phyloP scores from a whole-genome alignment of 2,888 invertebrate genomes.

The Agrochola lychnidis region DNA sequence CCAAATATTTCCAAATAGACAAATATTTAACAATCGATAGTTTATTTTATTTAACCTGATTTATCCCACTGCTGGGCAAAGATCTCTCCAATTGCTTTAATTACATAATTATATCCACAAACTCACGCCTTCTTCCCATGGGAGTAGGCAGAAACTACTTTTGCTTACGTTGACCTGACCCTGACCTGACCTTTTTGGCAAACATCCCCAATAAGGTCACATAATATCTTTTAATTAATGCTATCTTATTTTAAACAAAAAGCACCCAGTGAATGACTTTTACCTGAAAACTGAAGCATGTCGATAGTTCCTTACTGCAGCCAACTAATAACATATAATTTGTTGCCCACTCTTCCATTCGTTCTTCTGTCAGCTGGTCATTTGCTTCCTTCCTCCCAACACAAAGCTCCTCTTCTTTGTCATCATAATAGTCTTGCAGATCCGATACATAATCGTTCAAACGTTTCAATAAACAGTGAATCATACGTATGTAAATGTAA shows the following conservation, averaged over 20 bases:
- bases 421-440: not conserved
- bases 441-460: conserved; percentile 18
- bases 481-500: conserved; percentile 11
- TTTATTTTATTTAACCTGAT: no score
- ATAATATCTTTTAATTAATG: no score
- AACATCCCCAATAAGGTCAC: not conserved
- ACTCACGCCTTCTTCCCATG: no score
- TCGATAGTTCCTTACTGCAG: conserved; percentile 25
- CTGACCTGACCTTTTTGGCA: no score
- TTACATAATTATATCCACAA: no score
- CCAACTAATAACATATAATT: conserved; percentile 31
- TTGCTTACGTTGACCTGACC: no score
- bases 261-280: no score
- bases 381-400: not conserved
- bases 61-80: no score
- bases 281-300: conserved; percentile 38
- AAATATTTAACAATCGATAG: not conserved
- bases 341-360: conserved; percentile 18
- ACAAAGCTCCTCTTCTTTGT: not conserved
- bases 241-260: no score
- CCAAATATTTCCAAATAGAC: no score
- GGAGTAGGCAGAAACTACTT: no score
- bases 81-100: no score
- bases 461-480: not conserved
- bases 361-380: not conserved